These are phyloP conservation scores for Haliclystus octoradiatus DNA, from an alignment of 30 jellyfish, hydroid and myxozoan species.

Conservation along the genomic window DNA sequence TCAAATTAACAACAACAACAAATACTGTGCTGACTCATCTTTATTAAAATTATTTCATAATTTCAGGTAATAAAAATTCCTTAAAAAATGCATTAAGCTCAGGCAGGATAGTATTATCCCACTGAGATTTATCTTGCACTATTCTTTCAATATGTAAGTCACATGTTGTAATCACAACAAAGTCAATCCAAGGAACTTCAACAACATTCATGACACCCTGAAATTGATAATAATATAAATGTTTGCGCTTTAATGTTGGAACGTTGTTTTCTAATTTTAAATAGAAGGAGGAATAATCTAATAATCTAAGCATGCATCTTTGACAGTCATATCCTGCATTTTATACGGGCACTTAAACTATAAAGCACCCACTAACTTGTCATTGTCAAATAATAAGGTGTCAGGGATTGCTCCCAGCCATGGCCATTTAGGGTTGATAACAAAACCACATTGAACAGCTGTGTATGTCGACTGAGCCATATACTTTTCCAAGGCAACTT, in stretches of 20 bases:
- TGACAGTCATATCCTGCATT: conserved; percentile 2
- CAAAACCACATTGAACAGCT: not conserved
- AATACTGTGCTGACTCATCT: too few species aligned
- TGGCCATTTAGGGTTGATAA: conserved; percentile 28
- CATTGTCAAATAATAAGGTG: not conserved
- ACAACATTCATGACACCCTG: conserved; percentile 37
- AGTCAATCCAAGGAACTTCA: conserved; percentile 29
- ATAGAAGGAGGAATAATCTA: too few species aligned
- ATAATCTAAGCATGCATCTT: conserved; percentile 3
- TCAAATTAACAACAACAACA: too few species aligned
- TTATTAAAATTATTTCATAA: too few species aligned
- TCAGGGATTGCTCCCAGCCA: conserved; percentile 47
- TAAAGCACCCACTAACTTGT: conserved; percentile 3
- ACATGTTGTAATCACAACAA: conserved; percentile 23
- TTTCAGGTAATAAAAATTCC: not conserved
- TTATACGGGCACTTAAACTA: conserved; percentile 19
- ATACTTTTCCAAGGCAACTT: conserved; percentile 15
- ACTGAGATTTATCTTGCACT: not conserved
- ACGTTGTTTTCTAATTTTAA: not conserved
- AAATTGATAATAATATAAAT: conserved; percentile 24
- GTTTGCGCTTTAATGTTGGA: conserved; percentile 21
- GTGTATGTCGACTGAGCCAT: not conserved
- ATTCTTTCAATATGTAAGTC: conserved; percentile 30
- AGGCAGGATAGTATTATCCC: not conserved
- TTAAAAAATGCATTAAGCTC: not conserved